Percentiles rank a stretch among this genome's conserved stretches.
Conservation (phyloP, 2,113 vertebrate genomes). For the Myocastor coypus region DNA sequence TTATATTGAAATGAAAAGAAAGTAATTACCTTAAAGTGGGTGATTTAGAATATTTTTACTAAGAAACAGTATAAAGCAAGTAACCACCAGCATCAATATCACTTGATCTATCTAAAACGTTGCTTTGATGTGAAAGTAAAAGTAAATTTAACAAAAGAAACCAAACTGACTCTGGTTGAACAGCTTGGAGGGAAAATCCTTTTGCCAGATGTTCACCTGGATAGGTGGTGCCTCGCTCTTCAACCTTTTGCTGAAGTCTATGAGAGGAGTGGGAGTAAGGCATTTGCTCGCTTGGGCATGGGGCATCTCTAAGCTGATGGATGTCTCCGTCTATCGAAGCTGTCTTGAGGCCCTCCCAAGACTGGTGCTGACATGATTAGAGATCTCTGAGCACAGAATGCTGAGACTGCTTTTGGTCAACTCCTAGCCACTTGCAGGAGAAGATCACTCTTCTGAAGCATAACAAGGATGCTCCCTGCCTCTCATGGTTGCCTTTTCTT, state of each 20-base stretch:
- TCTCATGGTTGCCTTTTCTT: background rate
- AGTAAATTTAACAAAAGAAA: background rate
- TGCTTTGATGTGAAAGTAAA: background rate
- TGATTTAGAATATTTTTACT: background rate
- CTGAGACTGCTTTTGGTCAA: background rate
- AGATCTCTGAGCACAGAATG: background rate
- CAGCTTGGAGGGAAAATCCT: background rate
- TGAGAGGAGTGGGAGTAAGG: background rate
- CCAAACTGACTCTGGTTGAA: background rate
- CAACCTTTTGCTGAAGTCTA: background rate
- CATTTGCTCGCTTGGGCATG: background rate
- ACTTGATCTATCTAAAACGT: background rate
- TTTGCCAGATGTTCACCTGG: background rate
- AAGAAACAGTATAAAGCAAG: background rate
- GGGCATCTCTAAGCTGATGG: background rate
- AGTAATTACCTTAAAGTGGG: background rate
- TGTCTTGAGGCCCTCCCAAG: background rate
- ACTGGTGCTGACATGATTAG: background rate
- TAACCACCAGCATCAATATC: background rate
- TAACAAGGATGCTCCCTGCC: rapidly evolving
- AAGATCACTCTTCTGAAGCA: background rate
- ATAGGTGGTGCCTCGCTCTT: background rate
- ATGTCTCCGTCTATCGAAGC: background rate
- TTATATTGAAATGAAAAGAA: background rate
- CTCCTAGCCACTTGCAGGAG: background rate